phyloP scores from a whole-genome alignment of 2,113 vertebrate species.

The Catagonus wagneri region DNA sequence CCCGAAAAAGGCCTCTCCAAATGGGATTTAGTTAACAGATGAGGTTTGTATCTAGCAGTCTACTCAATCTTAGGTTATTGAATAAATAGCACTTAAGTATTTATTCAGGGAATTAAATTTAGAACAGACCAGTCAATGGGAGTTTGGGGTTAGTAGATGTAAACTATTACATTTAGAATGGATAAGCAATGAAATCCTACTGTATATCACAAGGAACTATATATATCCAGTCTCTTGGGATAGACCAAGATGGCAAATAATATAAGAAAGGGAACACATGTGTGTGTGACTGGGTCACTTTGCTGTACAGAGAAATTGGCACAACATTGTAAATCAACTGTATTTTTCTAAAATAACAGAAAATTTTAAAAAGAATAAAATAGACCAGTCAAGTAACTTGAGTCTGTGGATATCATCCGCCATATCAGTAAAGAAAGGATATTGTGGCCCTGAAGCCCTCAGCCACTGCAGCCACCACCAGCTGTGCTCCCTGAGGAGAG shows the following conservation, averaged over 20 bases:
- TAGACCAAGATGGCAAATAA: too few species aligned
- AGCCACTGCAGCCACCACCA: background rate
- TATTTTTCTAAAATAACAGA: too few species aligned
- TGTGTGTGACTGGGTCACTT: too few species aligned
- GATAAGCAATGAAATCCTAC: too few species aligned
- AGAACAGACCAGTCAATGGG: background rate
- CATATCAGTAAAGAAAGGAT: background rate
- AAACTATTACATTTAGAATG: too few species aligned
- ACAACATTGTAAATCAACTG: too few species aligned
- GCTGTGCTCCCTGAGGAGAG: background rate
- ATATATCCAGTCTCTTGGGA: too few species aligned
- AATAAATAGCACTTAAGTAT: constrained; percentile 50
- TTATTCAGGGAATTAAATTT: constrained; percentile 57
- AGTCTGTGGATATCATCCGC: background rate
- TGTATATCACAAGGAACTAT: too few species aligned
- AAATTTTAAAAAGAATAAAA: background rate
- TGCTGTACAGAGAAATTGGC: too few species aligned
- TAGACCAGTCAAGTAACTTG: background rate
- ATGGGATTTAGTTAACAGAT: constrained; percentile 39
- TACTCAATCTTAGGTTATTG: background rate
- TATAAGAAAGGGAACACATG: too few species aligned
- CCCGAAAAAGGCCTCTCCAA: background rate
- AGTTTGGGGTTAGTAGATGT: too few species aligned
- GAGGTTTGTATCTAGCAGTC: background rate
- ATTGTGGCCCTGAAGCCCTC: background rate